phyloP scores from a whole-genome alignment of 2,888 invertebrate species.

The Lomographa bimaculata region DNA sequence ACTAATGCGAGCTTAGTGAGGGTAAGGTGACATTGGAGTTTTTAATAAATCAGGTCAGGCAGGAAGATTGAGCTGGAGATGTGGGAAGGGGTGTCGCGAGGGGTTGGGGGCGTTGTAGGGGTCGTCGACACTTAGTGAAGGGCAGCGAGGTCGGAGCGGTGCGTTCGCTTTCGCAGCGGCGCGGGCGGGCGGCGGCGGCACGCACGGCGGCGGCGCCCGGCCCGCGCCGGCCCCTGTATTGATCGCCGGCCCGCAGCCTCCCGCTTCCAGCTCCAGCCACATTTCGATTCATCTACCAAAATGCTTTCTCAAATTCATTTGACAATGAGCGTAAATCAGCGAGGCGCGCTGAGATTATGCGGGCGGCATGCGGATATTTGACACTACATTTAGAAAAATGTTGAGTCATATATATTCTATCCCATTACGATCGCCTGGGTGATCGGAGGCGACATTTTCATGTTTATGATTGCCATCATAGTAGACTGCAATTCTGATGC shows the following conservation, averaged over 20 bases:
- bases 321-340: slow-evolving; percentile 7
- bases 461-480: too few relatives aligned
- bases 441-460: too few relatives aligned
- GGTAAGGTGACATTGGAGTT: slow-evolving; percentile 33
- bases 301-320: slow-evolving; percentile 29
- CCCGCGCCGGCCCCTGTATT: slow-evolving; percentile 56
- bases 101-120: slow-evolving; percentile 50
- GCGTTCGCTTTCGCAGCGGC: slow-evolving; percentile 76
- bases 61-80: slow-evolving; percentile 60
- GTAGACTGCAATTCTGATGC: too few relatives aligned
- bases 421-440: too few relatives aligned
- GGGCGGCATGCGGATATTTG: too few relatives aligned
- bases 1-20: slow-evolving; percentile 16
- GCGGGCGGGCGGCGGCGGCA: slow-evolving; percentile 28
- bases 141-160: slow-evolving; percentile 70
- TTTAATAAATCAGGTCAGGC: slow-evolving; percentile 69
- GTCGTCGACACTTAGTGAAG: slow-evolving; percentile 79
- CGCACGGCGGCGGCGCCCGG: slow-evolving; percentile 43
- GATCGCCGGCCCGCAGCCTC: slow-evolving; percentile 75
- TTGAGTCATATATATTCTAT: too few relatives aligned
- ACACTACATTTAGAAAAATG: too few relatives aligned
- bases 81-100: slow-evolving; percentile 52
- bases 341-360: too few relatives aligned
- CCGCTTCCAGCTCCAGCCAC: slow-evolving; percentile 41
- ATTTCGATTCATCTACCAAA: slow-evolving; percentile 43